Evolutionary conservation across 2,888 invertebrate genomes (phyloP), one percentile per base, ranked within the genome.

Genomic region (Drosophila formosana): DNA sequence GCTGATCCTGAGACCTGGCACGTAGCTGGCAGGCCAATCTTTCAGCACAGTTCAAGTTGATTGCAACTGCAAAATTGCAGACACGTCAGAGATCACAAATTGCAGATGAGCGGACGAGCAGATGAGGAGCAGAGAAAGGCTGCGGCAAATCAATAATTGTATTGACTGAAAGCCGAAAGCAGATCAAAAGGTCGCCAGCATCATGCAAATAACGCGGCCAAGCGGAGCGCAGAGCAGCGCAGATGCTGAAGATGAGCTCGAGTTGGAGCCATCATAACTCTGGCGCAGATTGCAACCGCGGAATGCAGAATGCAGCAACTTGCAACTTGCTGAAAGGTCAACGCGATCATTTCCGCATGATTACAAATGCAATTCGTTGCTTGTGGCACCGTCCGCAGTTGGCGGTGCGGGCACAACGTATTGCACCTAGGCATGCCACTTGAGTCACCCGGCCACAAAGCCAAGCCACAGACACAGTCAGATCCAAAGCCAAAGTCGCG

Each of bases 311-410:
- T 79, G 71, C 66, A 78, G 39, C 43, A 57, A 61, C 57, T 68
- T 66, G 73, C 75, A 80, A 89, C 81, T 85, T 88, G 89, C 88
- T 80, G 85, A 90, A 91, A 90, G 90, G 90, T 91, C 90, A 86
- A 83, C 82, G 79, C 81, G 90, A 89, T 90, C 90, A 90, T 91
- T 91, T 90, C 90, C 91, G 91, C 91, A 90, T 90, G 90, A 89
- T 90, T 88, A 80, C 87, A 88, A 91, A 76, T 79, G 72, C 77
- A 80, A 84, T 85, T 81, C 82, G 65, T 71, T 75, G 65, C 73
- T 84, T 49, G 63, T 39, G 46, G 63, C 51, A 60, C 62, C 47
- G 32, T 32, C 9, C 32, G 34, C 34, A 34, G 34, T 4, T 9
- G 9, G 34, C 34, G 34, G 34, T 4, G 11, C 34, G 37, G 60